These are phyloP conservation scores for Plectropomus leopardus DNA, from an alignment of 2,113 vertebrate species.

Conservation along the genomic window DNA sequence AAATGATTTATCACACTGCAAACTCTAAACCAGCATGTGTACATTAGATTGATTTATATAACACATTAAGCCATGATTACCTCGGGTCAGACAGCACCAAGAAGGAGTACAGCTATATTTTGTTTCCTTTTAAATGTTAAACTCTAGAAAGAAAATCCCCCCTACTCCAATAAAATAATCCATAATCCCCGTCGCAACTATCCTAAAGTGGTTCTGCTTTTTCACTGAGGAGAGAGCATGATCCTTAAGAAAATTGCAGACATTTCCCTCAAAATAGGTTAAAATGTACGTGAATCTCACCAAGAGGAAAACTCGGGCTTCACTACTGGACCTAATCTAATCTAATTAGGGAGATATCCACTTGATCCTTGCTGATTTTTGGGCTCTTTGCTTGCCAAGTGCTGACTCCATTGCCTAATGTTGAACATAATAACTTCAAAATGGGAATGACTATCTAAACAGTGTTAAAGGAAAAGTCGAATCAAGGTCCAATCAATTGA, in stretches of 20 bases:
- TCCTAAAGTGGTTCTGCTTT: slow-evolving; percentile 15
- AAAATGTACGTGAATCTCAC: slow-evolving; percentile 26
- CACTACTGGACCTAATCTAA: slow-evolving; percentile 56
- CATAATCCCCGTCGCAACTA: not conserved
- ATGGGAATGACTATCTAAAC: slow-evolving; percentile 19
- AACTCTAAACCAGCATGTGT: slow-evolving; percentile 5
- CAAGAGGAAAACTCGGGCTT: slow-evolving; percentile 35
- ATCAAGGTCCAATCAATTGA: not conserved
- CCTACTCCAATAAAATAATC: slow-evolving; percentile 13
- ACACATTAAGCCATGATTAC: slow-evolving; percentile 1
- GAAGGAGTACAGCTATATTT: not conserved
- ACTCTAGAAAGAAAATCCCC: slow-evolving; percentile 2
- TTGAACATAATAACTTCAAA: slow-evolving; percentile 42
- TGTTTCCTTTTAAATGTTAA: slow-evolving; percentile 37
- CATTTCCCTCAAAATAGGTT: slow-evolving; percentile 25
- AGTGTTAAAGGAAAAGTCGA: slow-evolving; percentile 1
- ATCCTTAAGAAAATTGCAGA: slow-evolving; percentile 45
- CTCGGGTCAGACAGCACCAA: slow-evolving; percentile 2
- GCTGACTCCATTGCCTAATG: slow-evolving; percentile 30
- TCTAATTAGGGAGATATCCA: slow-evolving; percentile 55
- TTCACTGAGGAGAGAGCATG: slow-evolving; percentile 11
- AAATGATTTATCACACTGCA: slow-evolving; percentile 22
- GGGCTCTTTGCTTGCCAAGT: slow-evolving; percentile 35
- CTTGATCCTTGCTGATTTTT: slow-evolving; percentile 54
- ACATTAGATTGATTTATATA: slow-evolving; percentile 9